phyloP scores from a whole-genome alignment of 2,797 vertebrate species.

The Apogon hyalosoma region DNA sequence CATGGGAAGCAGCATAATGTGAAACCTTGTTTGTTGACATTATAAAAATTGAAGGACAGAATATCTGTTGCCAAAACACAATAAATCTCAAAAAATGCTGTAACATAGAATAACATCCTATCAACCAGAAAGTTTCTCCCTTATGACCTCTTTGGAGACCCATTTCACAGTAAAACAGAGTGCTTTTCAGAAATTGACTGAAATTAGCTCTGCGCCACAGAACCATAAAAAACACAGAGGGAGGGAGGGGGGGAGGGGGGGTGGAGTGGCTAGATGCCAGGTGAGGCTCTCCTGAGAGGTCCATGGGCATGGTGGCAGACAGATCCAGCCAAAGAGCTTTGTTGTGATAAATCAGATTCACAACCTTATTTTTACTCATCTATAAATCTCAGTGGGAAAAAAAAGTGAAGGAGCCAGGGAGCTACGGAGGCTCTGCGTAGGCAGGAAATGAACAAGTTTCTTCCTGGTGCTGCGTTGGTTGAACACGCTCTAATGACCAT shows the following conservation, averaged over 20 bases:
- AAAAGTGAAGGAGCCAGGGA: conserved; percentile 32
- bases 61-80: conserved; percentile 40
- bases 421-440: conserved; percentile 24
- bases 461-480: conserved; percentile 56
- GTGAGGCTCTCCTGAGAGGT: conserved; percentile 67
- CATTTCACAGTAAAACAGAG: conserved; percentile 64
- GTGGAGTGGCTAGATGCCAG: conserved; percentile 65
- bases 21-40: conserved; percentile 32
- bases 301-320: conserved; percentile 57
- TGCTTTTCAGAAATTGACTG: conserved; percentile 72
- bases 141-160: conserved; percentile 62
- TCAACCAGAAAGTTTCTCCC: conserved; percentile 56
- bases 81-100: conserved; percentile 42
- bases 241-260: conserved; percentile 30
- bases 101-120: conserved; percentile 59
- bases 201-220: conserved; percentile 70
- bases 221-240: conserved; percentile 63
- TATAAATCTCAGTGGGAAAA: conserved; percentile 71
- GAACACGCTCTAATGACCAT: conserved; percentile 77
- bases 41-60: conserved; percentile 28
- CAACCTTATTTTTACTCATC: conserved; percentile 77
- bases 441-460: conserved; percentile 70
- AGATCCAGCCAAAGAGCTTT: conserved; percentile 70
- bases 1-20: conserved; percentile 23
- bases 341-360: conserved; percentile 81